Percentiles rank a stretch among this genome's conserved stretches.
phyloP scores from a whole-genome alignment of 2,888 invertebrate species.

The Zhuqinia jingwanae region DNA sequence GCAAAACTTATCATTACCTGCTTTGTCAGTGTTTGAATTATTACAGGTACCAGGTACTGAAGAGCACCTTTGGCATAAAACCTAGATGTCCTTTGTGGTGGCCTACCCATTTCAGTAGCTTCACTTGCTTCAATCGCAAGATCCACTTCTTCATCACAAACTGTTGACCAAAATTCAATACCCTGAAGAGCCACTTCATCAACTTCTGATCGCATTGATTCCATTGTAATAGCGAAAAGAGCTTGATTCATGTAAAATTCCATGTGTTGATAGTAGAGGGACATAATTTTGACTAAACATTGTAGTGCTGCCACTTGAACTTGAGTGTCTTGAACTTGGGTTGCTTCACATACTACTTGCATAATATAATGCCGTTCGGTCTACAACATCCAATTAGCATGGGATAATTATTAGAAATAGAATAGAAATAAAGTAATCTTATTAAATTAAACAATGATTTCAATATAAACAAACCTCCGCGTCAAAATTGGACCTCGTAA shows the following conservation, averaged over 20 bases:
- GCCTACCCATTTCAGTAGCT: slow-evolving; percentile 95
- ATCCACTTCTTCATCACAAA: slow-evolving; percentile 99
- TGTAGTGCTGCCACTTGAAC: slow-evolving; percentile 98
- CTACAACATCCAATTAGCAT: no score
- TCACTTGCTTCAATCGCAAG: slow-evolving; percentile 96
- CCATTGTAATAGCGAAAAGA: slow-evolving; percentile 95
- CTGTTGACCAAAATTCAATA: slow-evolving; percentile 99
- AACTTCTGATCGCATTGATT: slow-evolving; percentile 98
- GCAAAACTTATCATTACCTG: slow-evolving; percentile 84
- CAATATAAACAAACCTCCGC: slow-evolving; percentile 86
- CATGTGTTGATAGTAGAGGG: slow-evolving; percentile 99
- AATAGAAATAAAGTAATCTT: neutral
- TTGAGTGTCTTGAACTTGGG: slow-evolving; percentile 94
- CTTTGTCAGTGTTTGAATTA: slow-evolving; percentile 96
- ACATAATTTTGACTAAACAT: slow-evolving; percentile 98
- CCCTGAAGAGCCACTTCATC: slow-evolving; percentile 99
- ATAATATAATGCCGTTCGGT: slow-evolving; percentile 99
- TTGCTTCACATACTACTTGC: slow-evolving; percentile 99
- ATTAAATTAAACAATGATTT: slow-evolving; percentile 68
- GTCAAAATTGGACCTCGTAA: slow-evolving; percentile 99
- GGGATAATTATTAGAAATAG: no score
- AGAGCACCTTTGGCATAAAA: slow-evolving; percentile 99
- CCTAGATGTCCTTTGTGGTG: slow-evolving; percentile 95
- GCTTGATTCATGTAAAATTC: slow-evolving; percentile 99
- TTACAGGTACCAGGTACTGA: slow-evolving; percentile 95